Conservation (phyloP, 53 echinoderm and acorn worm genomes). For the Mesocentrotus franciscanus region DNA sequence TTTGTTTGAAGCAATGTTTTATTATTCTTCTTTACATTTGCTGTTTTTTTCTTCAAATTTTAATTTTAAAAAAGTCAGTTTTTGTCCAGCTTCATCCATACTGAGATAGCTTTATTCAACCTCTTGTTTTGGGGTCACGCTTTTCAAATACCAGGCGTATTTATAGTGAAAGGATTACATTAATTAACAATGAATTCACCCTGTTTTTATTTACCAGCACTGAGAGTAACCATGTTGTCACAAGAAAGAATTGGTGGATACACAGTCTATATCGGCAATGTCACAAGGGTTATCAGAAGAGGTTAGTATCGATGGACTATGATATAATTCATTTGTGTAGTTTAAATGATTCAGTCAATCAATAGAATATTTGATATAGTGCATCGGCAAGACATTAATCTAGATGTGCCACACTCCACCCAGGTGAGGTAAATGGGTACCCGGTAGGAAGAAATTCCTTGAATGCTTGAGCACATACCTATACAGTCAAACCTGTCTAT, state of each 20-base stretch:
- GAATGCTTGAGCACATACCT: too few species aligned
- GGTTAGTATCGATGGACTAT: constrained; percentile 53
- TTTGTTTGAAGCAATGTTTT: neutral
- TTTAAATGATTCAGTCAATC: too few species aligned
- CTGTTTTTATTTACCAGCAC: neutral
- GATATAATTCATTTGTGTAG: too few species aligned
- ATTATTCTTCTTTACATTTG: neutral
- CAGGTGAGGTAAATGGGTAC: too few species aligned
- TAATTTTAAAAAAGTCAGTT: too few species aligned
- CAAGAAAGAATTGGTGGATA: constrained; percentile 47
- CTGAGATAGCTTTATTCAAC: neutral
- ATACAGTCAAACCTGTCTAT: too few species aligned
- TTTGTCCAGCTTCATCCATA: too few species aligned
- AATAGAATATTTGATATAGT: too few species aligned
- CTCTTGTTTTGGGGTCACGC: neutral
- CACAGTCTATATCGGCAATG: constrained; percentile 53
- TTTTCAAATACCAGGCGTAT: too few species aligned
- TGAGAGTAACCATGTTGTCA: constrained; percentile 21
- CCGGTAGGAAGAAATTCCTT: too few species aligned
- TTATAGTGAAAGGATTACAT: neutral
- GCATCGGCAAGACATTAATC: too few species aligned
- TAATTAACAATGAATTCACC: neutral
- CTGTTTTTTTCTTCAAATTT: neutral
- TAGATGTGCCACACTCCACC: too few species aligned
- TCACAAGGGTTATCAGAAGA: constrained; percentile 41